A percentile compares a stretch with the other conserved stretches of the same genome.
phyloP scores from a whole-genome alignment of 1,140 invertebrate species.

The Drosophila obscura region DNA sequence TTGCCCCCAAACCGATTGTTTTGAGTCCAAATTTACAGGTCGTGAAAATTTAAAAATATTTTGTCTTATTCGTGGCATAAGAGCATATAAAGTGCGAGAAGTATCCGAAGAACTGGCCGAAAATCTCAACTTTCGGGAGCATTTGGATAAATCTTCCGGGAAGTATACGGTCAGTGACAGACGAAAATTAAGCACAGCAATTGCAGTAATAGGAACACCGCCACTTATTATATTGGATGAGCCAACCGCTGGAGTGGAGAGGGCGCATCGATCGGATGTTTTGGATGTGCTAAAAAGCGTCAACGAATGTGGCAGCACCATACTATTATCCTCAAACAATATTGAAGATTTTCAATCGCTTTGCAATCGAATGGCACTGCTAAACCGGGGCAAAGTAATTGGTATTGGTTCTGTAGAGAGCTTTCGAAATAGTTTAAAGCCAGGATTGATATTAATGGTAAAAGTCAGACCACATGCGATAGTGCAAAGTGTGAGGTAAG shows the following conservation, averaged over 20 bases:
- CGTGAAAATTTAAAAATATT: conserved; percentile 31
- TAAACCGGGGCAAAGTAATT: conserved; percentile 16
- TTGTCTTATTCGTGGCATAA: conserved; percentile 23
- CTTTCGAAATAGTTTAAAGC: conserved; percentile 5
- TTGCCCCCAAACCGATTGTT: conserved; percentile 7
- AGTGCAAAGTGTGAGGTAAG: not conserved
- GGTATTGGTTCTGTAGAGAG: conserved; percentile 11
- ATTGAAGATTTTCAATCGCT: conserved; percentile 27
- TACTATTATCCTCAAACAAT: conserved; percentile 27
- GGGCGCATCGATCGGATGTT: conserved; percentile 13
- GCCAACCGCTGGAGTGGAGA: conserved; percentile 21
- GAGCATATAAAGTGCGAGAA: not conserved
- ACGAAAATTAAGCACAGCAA: conserved; percentile 17
- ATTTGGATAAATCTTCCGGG: conserved; percentile 2
- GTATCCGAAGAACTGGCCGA: conserved; percentile 16
- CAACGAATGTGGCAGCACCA: conserved; percentile 27
- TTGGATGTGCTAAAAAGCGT: conserved; percentile 23
- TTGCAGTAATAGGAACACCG: conserved; percentile 21
- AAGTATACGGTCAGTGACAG: conserved; percentile 22
- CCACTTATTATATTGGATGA: conserved; percentile 32
- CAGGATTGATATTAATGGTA: conserved; percentile 19
- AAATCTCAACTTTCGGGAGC: conserved; percentile 8
- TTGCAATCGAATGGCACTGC: conserved; percentile 20
- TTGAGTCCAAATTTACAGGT: conserved; percentile 22
- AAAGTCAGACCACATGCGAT: conserved; percentile 13